Conservation (phyloP, 2,888 invertebrate genomes). For the Perdita meconis region DNA sequence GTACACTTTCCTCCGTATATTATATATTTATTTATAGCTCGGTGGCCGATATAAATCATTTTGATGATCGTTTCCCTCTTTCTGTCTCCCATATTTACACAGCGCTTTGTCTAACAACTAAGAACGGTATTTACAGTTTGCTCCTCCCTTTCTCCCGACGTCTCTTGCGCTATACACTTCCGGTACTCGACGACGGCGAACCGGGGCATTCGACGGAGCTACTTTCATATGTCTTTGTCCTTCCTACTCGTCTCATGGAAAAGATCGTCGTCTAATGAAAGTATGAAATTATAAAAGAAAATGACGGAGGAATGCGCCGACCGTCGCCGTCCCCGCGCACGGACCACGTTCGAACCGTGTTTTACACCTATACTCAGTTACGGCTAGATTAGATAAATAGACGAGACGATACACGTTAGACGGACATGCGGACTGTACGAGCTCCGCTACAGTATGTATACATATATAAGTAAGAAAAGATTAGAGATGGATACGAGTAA, state of each 20-base stretch:
- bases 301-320: constrained; percentile 38
- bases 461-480: constrained; percentile 61
- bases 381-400: constrained; percentile 78
- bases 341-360: constrained; percentile 37
- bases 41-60: constrained; percentile 44
- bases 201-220: constrained; percentile 38
- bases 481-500: constrained; percentile 65
- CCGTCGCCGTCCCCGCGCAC: constrained; percentile 48
- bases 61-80: constrained; percentile 32
- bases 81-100: too few relatives aligned
- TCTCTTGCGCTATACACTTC: constrained; percentile 67
- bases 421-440: constrained; percentile 75
- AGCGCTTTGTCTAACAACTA: constrained; percentile 72
- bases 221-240: constrained; percentile 51
- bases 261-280: constrained; percentile 28
- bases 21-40: constrained; percentile 33
- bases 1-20: constrained; percentile 23
- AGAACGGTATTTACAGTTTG: constrained; percentile 73
- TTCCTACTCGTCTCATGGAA: not conserved
- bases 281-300: constrained; percentile 40
- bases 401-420: constrained; percentile 80
- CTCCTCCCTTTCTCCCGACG: constrained; percentile 21
- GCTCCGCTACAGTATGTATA: constrained; percentile 57
- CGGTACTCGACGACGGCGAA: constrained; percentile 45
- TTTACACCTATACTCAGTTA: constrained; percentile 69